Conservation (phyloP, 2,797 vertebrate genomes). For the Tenualosa ilisha region DNA sequence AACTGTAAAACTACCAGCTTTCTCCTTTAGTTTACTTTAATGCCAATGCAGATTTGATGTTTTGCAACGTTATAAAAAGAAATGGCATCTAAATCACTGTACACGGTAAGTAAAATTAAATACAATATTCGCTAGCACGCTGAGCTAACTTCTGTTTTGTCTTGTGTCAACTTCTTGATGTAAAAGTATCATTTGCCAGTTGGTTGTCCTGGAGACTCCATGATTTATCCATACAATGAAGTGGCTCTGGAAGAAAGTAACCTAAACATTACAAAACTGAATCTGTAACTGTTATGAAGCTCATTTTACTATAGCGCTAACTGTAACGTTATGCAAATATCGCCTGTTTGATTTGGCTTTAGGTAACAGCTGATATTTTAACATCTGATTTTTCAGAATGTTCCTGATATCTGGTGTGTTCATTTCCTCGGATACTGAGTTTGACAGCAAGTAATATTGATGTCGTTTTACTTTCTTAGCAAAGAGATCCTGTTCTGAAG, state of each 20-base stretch:
- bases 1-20: background rate
- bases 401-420: background rate
- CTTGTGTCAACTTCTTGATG: background rate
- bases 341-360: background rate
- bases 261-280: background rate
- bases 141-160: background rate
- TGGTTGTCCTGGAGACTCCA: background rate
- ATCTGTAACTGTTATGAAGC: background rate
- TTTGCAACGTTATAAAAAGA: slow-evolving; percentile 24
- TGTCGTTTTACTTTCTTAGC: slow-evolving; percentile 47
- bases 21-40: background rate
- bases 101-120: slow-evolving; percentile 64
- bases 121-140: background rate
- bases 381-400: background rate
- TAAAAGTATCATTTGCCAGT: background rate
- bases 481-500: slow-evolving; percentile 80
- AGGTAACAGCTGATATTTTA: background rate
- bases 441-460: background rate
- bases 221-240: background rate
- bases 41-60: slow-evolving; percentile 13
- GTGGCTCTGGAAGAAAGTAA: background rate
- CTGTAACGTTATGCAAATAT: background rate
- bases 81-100: slow-evolving; percentile 69
- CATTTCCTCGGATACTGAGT: background rate
- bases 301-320: background rate